These are phyloP conservation scores for Hyla sarda DNA, from an alignment of 2,113 vertebrate species.

Conservation along the genomic window DNA sequence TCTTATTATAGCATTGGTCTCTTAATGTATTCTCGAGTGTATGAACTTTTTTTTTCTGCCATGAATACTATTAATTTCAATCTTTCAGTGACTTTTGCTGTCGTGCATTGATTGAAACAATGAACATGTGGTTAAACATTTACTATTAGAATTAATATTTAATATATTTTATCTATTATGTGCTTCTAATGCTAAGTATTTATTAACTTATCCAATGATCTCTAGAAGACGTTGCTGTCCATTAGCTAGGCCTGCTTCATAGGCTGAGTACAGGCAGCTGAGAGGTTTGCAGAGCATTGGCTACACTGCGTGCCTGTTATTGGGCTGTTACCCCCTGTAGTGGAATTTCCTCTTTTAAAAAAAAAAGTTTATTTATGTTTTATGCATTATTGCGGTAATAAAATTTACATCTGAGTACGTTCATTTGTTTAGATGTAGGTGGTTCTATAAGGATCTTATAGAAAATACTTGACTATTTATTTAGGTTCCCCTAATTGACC, in stretches of 20 bases:
- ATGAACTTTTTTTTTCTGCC: neutral
- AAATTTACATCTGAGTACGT: too few relatives aligned
- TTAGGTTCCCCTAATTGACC: too few relatives aligned
- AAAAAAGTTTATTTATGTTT: too few relatives aligned
- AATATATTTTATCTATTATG: neutral
- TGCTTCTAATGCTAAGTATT: neutral
- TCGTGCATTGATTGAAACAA: neutral
- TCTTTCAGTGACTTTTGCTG: neutral
- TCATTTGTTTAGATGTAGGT: too few relatives aligned
- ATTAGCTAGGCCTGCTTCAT: neutral
- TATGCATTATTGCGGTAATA: too few relatives aligned
- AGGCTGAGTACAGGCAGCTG: neutral
- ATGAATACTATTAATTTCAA: neutral
- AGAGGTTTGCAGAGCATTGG: neutral
- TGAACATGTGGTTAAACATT: neutral
- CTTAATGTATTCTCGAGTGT: neutral
- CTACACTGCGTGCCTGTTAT: too few relatives aligned
- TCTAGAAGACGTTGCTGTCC: neutral
- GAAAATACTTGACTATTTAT: too few relatives aligned
- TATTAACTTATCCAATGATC: neutral
- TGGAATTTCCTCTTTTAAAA: too few relatives aligned
- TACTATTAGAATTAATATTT: slow-evolving; percentile 6
- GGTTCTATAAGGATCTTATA: too few relatives aligned
- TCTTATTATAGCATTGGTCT: neutral
- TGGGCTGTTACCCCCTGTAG: too few relatives aligned